Conservation (phyloP, 2,113 vertebrate genomes). For the Ailurus styani region DNA sequence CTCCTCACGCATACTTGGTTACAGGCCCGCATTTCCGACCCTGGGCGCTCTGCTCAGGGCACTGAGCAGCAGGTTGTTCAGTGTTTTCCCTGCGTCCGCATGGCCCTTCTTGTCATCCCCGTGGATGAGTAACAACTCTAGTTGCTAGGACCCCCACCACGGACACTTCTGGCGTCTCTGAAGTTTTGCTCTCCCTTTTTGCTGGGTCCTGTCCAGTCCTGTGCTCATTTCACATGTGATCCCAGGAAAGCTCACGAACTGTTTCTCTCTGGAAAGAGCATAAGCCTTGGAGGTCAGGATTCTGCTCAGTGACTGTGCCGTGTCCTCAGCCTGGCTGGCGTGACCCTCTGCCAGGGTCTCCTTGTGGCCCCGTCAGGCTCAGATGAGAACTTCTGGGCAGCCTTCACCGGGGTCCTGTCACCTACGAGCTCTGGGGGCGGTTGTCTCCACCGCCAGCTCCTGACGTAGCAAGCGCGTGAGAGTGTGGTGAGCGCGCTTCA, state of each 20-base stretch:
- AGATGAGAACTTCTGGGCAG: background rate
- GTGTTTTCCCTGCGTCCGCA: background rate
- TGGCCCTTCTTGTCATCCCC: background rate
- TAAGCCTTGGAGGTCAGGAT: background rate
- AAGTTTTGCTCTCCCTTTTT: background rate
- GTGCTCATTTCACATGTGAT: background rate
- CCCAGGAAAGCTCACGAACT: background rate
- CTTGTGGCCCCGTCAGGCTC: background rate
- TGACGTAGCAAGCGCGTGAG: accelerated
- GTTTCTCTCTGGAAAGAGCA: background rate
- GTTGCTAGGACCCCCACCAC: background rate
- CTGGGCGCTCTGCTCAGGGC: background rate
- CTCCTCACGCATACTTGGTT: background rate
- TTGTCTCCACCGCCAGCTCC: background rate
- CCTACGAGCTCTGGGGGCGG: background rate
- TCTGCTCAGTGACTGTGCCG: accelerated
- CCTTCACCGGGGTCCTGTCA: background rate
- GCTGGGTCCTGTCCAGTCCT: background rate
- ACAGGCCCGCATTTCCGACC: background rate
- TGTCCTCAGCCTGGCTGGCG: too few species aligned
- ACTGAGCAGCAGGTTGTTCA: background rate
- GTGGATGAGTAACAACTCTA: too few species aligned
- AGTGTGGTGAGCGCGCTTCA: accelerated
- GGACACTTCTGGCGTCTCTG: background rate
- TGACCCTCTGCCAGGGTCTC: background rate